Base-by-base conservation (phyloP, 2,797 vertebrate genomes). In the Fistularia commersonii region DNA sequence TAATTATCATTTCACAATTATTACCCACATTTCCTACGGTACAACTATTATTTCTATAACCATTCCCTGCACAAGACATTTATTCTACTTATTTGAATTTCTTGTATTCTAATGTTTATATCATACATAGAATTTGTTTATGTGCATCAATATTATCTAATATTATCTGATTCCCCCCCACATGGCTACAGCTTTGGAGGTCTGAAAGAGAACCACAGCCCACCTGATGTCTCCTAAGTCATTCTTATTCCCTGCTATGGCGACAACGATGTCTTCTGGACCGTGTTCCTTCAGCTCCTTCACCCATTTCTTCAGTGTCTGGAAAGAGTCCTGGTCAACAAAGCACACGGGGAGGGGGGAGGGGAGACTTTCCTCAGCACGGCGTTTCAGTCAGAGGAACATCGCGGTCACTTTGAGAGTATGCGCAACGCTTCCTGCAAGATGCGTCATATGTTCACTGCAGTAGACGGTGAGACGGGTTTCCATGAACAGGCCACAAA, bases 281-380 rank as follows among this genome's bases (percentile, higher is more conserved):
- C 96, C 97, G 0, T 98, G 96, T 67, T 98, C 96, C 79, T 98
- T 98, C 66, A 99, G 85, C 78, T 99, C 97, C 80, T 98, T 98
- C 63, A 99, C 97, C 97, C 97, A 99, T 76, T 96, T 99, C 90
- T 99, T 99, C 87, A 99, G 85, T 54, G 93, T 98, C 84, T 97
- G 93, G 90, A 99, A 99, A 6, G 97, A 98, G 86, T 98, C 96
- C 97, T 99, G 87, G 69, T 69, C 60, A 12, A 57, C 40, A 73
- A 14, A 57, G 2, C 3, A 13, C 46, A 72, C 36, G 67, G 3
- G 11, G 39, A 14, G 32, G 40, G 59, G 42, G 32, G 40, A 57
- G 42, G 45, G 8, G 34, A 12, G 4, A 15, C 8, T 14, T 35
- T 47, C n/a, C 10, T n/a, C 4, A 31, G 23, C 14, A 38, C 1